phyloP scores from a whole-genome alignment of 2,113 vertebrate species.

The Sterna hirundo region DNA sequence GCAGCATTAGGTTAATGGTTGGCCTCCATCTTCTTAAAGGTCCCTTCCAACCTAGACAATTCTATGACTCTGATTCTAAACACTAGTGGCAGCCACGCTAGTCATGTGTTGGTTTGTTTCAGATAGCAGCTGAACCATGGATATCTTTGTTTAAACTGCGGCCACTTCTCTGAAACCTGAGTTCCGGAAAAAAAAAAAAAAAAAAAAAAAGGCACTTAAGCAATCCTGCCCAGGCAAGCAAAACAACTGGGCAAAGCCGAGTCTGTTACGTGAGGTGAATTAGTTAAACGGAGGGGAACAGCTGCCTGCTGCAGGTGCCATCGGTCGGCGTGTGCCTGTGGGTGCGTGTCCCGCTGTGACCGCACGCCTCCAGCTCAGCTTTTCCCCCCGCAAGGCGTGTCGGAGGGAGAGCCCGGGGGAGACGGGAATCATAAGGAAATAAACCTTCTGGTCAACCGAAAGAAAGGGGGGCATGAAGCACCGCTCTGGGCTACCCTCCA shows the following conservation, averaged over 20 bases:
- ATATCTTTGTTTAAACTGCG: not conserved
- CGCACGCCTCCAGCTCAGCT: not conserved
- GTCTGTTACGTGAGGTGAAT: not conserved
- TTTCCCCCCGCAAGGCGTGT: not conserved
- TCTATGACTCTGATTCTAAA: not conserved
- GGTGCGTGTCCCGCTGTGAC: accelerated
- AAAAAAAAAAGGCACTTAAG: not conserved
- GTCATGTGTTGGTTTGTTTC: not conserved
- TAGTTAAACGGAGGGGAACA: not conserved
- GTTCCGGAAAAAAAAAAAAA: not conserved
- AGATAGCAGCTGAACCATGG: not conserved
- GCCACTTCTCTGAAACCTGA: not conserved
- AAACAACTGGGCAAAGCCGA: not conserved
- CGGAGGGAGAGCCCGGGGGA: not conserved
- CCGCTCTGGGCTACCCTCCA: not conserved
- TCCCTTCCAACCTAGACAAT: not conserved
- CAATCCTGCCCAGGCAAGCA: not conserved
- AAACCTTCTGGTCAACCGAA: not conserved
- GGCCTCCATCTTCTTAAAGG: not conserved
- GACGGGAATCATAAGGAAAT: not conserved
- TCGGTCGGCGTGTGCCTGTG: accelerated
- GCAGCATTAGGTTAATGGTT: not conserved
- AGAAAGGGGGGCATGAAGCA: not conserved
- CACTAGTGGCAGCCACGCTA: not conserved
- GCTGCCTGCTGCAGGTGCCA: not conserved